Evolutionary conservation across 2,797 vertebrate genomes (phyloP), one percentile per base, ranked within the genome.

Genomic region (Cossypha caffra): DNA sequence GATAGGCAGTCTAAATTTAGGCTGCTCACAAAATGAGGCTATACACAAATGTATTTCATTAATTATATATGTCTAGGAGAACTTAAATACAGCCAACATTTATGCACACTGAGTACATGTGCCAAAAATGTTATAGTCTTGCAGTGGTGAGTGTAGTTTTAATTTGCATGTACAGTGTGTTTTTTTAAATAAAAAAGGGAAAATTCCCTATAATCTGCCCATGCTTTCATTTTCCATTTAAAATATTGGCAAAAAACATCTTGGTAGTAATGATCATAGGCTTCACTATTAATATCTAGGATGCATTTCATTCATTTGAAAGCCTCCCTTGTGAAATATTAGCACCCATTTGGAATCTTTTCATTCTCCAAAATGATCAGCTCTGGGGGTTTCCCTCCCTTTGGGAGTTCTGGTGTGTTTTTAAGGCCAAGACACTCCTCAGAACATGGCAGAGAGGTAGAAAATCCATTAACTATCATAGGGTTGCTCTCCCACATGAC

Each of bases 281-380:
- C 95, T 95, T 96, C 89, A 68, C 76, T 97, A 92, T 97, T 97
- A 96, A 97, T 96, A 97, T 92, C 89, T 87, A 97, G 94, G 82
- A 68, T 87, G 48, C 84, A 95, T 95, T 97, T 97, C 88, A 97
- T 95, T 94, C 82, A 72, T 69, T 63, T 96, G 91, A 97, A 97
- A 92, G 66, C 40, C 38, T 95, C 85, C 71, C 47, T 86, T 81
- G 73, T 90, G 89, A 93, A 91, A 88, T 86, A 76, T 84, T 66
- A 93, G 64, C 86, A 93, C 91, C 91, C 83, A 90, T 84, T 95
- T 88, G 82, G 55, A 84, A 63, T 23, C 37, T 52, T 85, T 95
- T 76, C 38, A 45, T 90, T 93, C 93, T 86, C 74, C 63, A 82
- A 59, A 85, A 86, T 55, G 25, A 95, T 86, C 57, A 51, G 37